Percentiles rank a stretch among this genome's conserved stretches.
These are phyloP conservation scores for Cephus runcator DNA, from an alignment of 2,888 invertebrate genomes.

Conservation along the genomic window DNA sequence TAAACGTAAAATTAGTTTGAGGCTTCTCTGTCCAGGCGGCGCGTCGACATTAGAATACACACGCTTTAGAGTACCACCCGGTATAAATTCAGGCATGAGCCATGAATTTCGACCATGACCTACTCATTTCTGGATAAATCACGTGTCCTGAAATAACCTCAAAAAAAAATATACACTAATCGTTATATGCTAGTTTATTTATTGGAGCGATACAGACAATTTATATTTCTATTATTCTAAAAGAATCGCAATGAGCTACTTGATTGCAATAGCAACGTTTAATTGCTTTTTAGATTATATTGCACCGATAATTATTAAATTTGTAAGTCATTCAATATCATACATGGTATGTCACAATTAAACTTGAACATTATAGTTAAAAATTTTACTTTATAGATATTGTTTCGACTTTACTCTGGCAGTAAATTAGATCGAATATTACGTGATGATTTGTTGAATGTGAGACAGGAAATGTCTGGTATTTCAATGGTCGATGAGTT, in stretches of 20 bases:
- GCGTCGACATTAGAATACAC: no score
- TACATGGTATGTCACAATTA: constrained; percentile 4
- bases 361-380: constrained; percentile 3
- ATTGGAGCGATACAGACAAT: no score
- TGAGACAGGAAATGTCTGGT: constrained; percentile 54
- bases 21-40: no score
- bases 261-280: constrained; percentile 49
- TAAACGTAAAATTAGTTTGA: no score
- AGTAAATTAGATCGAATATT: constrained; percentile 37
- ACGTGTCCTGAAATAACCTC: no score
- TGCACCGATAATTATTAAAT: constrained; percentile 48
- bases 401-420: constrained; percentile 34
- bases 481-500: constrained; percentile 64
- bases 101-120: no score
- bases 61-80: no score
- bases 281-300: constrained; percentile 45
- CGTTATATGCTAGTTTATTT: no score
- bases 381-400: constrained; percentile 36
- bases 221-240: not conserved
- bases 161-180: no score
- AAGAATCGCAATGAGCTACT: constrained; percentile 38
- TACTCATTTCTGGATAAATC: no score
- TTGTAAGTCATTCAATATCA: constrained; percentile 42
- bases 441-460: constrained; percentile 39
- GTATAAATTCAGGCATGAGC: no score